Conservation (phyloP, 1,140 invertebrate species). For the Ridgeia piscesae region DNA sequence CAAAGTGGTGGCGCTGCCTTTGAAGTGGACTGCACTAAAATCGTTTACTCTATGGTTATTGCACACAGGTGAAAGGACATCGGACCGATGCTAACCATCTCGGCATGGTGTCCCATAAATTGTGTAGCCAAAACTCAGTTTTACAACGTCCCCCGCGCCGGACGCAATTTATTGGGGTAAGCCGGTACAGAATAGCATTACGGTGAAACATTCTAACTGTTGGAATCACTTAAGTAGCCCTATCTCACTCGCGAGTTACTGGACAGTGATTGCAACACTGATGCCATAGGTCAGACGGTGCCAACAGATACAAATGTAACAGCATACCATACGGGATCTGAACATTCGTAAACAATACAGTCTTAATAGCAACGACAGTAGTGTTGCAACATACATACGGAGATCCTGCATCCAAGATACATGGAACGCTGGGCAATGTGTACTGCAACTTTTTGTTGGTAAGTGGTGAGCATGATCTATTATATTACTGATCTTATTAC, state of each 20-base stretch:
- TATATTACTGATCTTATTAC: no score
- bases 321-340: background rate
- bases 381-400: background rate
- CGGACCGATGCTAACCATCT: background rate
- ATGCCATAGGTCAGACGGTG: background rate
- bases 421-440: background rate
- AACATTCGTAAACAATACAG: background rate
- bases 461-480: background rate
- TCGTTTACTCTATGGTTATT: background rate
- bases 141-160: background rate
- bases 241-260: background rate
- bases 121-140: background rate
- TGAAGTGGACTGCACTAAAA: background rate
- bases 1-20: background rate
- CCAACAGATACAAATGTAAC: background rate
- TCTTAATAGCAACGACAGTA: background rate
- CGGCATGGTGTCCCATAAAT: background rate
- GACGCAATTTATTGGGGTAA: constrained; percentile 5
- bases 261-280: background rate
- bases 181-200: background rate
- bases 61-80: background rate
- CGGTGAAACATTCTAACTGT: background rate
- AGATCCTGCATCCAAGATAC: background rate
- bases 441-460: background rate
- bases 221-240: background rate